phyloP scores from a whole-genome alignment of 2,888 invertebrate genomes.

The Eucriotettix oculatus region DNA sequence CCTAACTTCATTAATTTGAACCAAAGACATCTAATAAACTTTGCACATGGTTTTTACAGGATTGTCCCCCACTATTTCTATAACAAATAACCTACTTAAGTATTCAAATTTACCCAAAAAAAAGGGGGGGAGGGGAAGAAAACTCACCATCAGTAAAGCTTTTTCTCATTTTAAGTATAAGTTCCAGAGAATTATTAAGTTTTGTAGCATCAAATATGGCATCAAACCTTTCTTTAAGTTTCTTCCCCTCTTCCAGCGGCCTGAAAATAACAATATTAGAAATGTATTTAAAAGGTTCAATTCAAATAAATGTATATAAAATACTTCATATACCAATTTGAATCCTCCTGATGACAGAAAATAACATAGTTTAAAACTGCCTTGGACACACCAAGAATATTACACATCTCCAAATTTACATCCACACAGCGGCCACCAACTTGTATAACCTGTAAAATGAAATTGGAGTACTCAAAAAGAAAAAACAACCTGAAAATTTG shows the following conservation, averaged over 20 bases:
- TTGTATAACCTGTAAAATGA: conserved; percentile 13
- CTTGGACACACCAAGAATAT: conserved; percentile 70
- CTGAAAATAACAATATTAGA: conserved; percentile 19
- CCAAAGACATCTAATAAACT: too few species aligned
- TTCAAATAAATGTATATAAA: neutral
- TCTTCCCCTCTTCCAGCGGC: conserved; percentile 88
- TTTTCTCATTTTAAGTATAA: conserved; percentile 48
- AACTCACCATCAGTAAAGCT: neutral
- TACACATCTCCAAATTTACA: conserved; percentile 52
- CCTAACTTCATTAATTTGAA: too few species aligned
- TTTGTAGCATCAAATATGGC: conserved; percentile 91
- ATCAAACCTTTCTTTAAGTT: conserved; percentile 90
- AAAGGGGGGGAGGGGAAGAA: too few species aligned
- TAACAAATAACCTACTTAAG: too few species aligned
- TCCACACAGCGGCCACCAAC: conserved; percentile 53
- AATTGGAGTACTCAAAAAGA: neutral
- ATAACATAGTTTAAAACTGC: conserved; percentile 91
- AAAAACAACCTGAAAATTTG: neutral
- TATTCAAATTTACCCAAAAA: too few species aligned
- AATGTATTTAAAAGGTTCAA: neutral
- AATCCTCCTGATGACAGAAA: conserved; percentile 98
- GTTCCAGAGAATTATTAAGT: conserved; percentile 80
- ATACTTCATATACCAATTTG: conserved; percentile 46
- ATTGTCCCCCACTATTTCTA: too few species aligned
- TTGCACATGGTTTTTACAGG: too few species aligned